These are phyloP conservation scores for Cenopis cana DNA, from an alignment of 2,888 invertebrate species.

Conservation along the genomic window DNA sequence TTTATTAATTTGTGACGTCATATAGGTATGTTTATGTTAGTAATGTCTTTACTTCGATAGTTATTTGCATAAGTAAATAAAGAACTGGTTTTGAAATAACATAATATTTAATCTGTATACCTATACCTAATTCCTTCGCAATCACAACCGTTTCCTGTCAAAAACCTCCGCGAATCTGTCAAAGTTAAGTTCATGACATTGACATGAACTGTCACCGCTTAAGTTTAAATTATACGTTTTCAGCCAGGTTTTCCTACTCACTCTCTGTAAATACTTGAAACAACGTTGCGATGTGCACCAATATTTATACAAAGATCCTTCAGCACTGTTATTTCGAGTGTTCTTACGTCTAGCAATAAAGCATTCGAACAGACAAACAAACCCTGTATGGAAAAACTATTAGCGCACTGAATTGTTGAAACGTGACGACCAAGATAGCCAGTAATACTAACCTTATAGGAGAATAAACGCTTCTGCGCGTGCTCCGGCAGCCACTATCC, in stretches of 20 bases:
- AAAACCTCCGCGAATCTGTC: not conserved
- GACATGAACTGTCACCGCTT: not conserved
- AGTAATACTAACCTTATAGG: constrained; percentile 63
- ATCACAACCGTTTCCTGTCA: no score
- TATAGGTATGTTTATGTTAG: constrained; percentile 6
- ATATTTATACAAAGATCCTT: constrained; percentile 65
- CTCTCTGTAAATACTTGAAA: constrained; percentile 13
- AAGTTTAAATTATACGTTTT: constrained; percentile 23
- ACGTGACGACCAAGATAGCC: constrained; percentile 71
- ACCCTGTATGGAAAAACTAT: constrained; percentile 56
- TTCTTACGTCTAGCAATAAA: constrained; percentile 28
- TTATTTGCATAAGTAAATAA: constrained; percentile 32
- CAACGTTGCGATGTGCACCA: constrained; percentile 50
- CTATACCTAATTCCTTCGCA: no score
- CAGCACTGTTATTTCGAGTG: constrained; percentile 61
- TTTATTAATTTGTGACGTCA: not conserved
- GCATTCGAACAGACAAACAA: constrained; percentile 42
- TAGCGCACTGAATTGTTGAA: constrained; percentile 72
- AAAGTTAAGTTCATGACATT: constrained; percentile 23
- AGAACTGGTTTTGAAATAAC: constrained; percentile 32
- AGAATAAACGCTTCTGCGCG: constrained; percentile 42
- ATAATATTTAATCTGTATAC: not conserved
- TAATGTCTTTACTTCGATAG: not conserved
- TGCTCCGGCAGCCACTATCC: constrained; percentile 6
- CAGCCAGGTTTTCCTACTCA: constrained; percentile 25